Evolutionary conservation across 30 jellyfish, hydroid and myxozoan genomes (phyloP), one percentile per base, ranked within the genome.

Genomic region (Euphysa ruthae): DNA sequence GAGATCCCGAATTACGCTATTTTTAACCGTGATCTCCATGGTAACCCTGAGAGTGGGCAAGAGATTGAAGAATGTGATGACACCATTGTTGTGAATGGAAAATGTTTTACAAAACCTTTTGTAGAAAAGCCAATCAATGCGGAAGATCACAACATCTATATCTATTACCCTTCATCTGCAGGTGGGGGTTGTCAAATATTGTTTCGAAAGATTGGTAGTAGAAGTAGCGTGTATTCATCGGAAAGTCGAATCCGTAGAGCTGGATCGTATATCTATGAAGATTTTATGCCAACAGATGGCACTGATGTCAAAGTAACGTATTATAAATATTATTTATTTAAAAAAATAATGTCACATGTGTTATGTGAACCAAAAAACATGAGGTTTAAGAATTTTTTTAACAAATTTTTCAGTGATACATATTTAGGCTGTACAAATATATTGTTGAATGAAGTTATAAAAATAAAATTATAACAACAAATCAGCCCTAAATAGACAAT

Each of bases 121-220:
- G 99, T 91, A 19, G 99, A 91, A 50, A 91, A 91, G 58, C 99
- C 99, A 27, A 91, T 83, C 73, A 78, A 82, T 69, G 99, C 99
- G 12, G 99, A 91, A 43, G 95, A 91, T 57, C 99, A 83, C 50
- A 83, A 75, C 61, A 76, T 91, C 38, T 82, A 82, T 49, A 91
- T 91, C 16, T 91, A 91, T 72, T 91, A 81, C 62, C 99, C 99
- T 12, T 64, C 79, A 10, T 63, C 95, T 25, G 94, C 93, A 12
- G 99, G 99, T 2, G 99, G 99, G 5, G 99, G 99, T 13, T 82
- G 99, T 58, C 99, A 91, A 61, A 81, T 77, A 24, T 58, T 91
- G 49, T 91, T 91, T 62, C 80, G 99, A 15, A 91, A 91, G 57
- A 91, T 91, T 18, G 99, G 99, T 6, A 91, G 95, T 70, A 83